phyloP scores from a whole-genome alignment of 2,113 vertebrate species.

The Podarcis raffonei region DNA sequence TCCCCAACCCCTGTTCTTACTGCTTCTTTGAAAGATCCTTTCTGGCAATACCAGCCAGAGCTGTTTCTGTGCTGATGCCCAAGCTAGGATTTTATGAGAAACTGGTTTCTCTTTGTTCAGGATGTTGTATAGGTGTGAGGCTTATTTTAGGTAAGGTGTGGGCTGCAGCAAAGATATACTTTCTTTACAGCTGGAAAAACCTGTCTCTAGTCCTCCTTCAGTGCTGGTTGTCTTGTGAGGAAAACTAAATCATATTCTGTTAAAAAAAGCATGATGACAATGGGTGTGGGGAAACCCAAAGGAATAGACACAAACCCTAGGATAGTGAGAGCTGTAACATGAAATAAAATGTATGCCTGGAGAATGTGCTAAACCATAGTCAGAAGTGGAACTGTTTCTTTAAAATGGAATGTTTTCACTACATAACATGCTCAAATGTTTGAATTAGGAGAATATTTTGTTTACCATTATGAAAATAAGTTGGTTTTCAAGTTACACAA shows the following conservation, averaged over 20 bases:
- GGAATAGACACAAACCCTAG: neutral
- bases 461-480: neutral
- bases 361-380: neutral
- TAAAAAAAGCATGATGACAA: neutral
- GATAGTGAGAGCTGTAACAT: neutral
- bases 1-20: neutral
- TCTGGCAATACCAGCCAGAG: neutral
- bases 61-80: neutral
- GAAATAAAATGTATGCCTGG: neutral
- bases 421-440: neutral
- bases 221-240: slow-evolving; percentile 26
- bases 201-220: slow-evolving; percentile 51
- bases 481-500: neutral
- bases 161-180: slow-evolving; percentile 42
- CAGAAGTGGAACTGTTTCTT: neutral
- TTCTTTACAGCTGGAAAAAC: slow-evolving; percentile 71
- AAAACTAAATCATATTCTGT: neutral
- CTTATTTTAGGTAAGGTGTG: neutral
- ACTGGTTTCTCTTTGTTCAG: slow-evolving; percentile 1
- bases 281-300: neutral
- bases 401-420: neutral
- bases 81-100: neutral
- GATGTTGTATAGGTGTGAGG: slow-evolving; percentile 11
- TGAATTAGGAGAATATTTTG: neutral
- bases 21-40: neutral